Evolutionary conservation across 2,888 invertebrate genomes (phyloP), one percentile per base, ranked within the genome.

Genomic region (Aspidiotus rigidus): DNA sequence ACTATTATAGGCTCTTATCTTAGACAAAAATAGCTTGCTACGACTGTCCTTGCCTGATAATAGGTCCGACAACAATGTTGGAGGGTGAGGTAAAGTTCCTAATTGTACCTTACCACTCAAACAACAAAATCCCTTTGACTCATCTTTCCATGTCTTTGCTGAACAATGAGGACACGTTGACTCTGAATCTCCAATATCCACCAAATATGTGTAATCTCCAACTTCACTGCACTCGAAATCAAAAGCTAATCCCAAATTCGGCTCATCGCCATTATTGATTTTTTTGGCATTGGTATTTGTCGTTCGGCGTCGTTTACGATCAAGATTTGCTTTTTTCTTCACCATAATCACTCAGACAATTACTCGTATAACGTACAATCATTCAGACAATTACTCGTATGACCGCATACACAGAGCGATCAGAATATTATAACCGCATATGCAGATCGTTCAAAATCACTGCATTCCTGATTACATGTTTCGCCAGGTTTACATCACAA

Each of bases 1-100:
- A 54, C 55, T 44, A 59, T 73, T 72, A 44, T 72, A 72, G 16
- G 55, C 28, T 53, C 71, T 69, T 16, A 56, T 56, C n/a, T 56
- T 56, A 56, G n/a, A 16, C 10, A 56, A n/a, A 11, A 11, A 56
- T 16, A 15, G 13, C 10, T 56, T 56, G 10, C 15, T 16, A 10
- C 56, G 56, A 15, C 10, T 15, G 16, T 56, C 56, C 1, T 15
- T n/a, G 16, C 56, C 56, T 15, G 56, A n/a, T 16, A 56, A 17
- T 10, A 56, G 17, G 10, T n/a, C n/a, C 17, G 16, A n/a, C 10
- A 56, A 15, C 16, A 17, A 17, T 17, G n/a, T 17, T 56, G 56
- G 56, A 16, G 56, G 56, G 1, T 16, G 56, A 16, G 17, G n/a
- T 17, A 56, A 56, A 10, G n/a, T n/a, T 56, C 9, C 15, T 15